Conservation (phyloP, 2,888 invertebrate genomes). For the Hypolimnas misippus region DNA sequence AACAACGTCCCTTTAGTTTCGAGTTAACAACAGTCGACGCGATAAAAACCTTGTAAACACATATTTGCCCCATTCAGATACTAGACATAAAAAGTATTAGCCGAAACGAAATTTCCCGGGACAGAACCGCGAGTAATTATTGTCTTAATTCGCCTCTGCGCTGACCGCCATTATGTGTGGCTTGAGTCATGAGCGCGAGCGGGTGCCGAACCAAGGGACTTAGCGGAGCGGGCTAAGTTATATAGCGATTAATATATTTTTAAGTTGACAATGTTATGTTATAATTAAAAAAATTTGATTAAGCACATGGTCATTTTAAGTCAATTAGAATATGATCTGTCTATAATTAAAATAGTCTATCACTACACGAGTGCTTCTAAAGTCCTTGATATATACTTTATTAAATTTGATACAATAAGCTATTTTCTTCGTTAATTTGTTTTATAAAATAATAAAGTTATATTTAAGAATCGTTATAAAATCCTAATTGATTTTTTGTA, state of each 20-base stretch:
- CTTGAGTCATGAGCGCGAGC: conserved; percentile 52
- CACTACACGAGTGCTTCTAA: too few species aligned
- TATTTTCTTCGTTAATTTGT: neutral
- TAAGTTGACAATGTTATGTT: too few species aligned
- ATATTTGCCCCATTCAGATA: conserved; percentile 50
- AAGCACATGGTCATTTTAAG: too few species aligned
- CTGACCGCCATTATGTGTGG: conserved; percentile 71
- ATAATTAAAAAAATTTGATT: too few species aligned
- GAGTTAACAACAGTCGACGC: conserved; percentile 31
- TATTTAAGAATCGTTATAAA: neutral
- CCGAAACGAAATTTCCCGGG: conserved; percentile 68
- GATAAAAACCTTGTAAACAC: conserved; percentile 53
- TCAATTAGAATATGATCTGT: too few species aligned
- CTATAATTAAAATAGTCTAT: too few species aligned
- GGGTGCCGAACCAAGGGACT: conserved; percentile 39
- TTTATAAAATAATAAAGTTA: neutral
- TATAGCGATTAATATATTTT: too few species aligned
- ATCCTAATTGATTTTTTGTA: too few species aligned
- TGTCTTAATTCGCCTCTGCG: conserved; percentile 78
- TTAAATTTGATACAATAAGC: too few species aligned
- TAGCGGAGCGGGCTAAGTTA: neutral
- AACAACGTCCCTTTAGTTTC: conserved; percentile 16
- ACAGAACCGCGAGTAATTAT: conserved; percentile 73
- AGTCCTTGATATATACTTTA: too few species aligned
- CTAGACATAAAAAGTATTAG: conserved; percentile 75